Evolutionary conservation across 2,113 vertebrate species (phyloP).

Genomic region (Panthera uncia): DNA sequence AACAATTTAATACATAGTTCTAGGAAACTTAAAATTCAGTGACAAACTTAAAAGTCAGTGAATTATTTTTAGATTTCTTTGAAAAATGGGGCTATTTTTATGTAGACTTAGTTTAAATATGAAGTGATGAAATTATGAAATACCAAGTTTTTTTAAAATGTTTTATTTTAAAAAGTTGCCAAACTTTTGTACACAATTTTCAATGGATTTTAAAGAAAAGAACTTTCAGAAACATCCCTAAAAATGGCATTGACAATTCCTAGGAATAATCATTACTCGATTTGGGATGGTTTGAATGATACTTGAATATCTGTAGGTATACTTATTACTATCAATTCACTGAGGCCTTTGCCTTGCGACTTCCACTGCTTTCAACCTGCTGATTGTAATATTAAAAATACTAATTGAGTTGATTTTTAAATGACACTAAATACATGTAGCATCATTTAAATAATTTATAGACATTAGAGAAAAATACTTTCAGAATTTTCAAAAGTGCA

Average conservation of each 20-base stretch:
- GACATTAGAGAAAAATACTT: neutral
- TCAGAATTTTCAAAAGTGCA: neutral
- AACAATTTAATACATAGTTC: neutral
- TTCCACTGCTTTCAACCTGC: neutral
- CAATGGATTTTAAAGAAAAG: neutral
- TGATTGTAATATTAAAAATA: neutral
- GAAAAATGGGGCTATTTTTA: neutral
- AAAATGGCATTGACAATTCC: neutral
- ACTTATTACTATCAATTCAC: neutral
- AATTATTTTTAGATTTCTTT: neutral
- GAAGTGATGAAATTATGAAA: neutral
- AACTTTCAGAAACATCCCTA: neutral
- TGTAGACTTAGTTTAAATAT: neutral
- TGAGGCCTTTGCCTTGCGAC: neutral
- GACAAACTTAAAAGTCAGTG: neutral
- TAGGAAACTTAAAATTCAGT: neutral
- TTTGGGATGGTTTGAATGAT: neutral
- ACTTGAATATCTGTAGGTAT: neutral
- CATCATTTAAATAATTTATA: neutral
- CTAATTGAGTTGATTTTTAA: neutral
- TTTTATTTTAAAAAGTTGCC: neutral
- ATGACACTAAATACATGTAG: neutral
- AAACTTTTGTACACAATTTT: neutral
- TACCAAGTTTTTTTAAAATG: neutral
- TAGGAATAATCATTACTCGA: neutral